Percentiles rank a stretch among this genome's conserved stretches.
phyloP scores from a whole-genome alignment of 2,797 vertebrate species.

The Leontopithecus rosalia region DNA sequence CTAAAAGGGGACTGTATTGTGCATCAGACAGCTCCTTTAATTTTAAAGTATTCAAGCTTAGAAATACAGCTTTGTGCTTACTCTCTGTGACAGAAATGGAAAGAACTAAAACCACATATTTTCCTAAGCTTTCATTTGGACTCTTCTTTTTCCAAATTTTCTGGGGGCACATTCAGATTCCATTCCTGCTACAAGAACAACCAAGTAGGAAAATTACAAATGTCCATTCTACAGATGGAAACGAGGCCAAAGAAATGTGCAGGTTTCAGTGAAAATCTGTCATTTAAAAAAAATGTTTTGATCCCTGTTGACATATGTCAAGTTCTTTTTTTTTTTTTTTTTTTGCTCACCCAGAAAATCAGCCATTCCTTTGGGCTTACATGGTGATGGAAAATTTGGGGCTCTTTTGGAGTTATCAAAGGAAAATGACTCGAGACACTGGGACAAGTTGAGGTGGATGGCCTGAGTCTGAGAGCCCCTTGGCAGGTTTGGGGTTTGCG shows the following conservation, averaged over 20 bases:
- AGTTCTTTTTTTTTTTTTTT: not conserved
- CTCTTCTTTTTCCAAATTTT: not conserved
- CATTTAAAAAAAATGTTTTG: not conserved
- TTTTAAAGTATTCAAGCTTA: not conserved
- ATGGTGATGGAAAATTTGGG: not conserved
- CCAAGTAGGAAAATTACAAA: not conserved
- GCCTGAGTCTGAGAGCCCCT: not conserved
- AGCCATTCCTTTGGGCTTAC: not conserved
- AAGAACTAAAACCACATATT: not conserved
- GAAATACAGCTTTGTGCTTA: not conserved
- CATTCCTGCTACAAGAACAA: not conserved
- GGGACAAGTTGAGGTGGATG: not conserved
- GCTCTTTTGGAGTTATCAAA: not conserved
- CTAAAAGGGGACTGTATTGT: conserved; percentile 9
- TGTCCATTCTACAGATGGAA: not conserved
- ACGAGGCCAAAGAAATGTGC: not conserved
- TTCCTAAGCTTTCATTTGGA: not conserved
- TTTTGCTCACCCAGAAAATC: not conserved
- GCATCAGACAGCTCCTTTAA: not conserved
- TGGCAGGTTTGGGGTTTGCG: not conserved
- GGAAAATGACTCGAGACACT: not conserved
- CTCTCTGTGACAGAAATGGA: not conserved
- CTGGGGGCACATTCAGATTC: conserved; percentile 1
- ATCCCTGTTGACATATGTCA: not conserved
- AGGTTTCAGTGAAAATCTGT: not conserved